Base-by-base conservation (phyloP, 1,140 invertebrate genomes). In the Eueides isabella region DNA sequence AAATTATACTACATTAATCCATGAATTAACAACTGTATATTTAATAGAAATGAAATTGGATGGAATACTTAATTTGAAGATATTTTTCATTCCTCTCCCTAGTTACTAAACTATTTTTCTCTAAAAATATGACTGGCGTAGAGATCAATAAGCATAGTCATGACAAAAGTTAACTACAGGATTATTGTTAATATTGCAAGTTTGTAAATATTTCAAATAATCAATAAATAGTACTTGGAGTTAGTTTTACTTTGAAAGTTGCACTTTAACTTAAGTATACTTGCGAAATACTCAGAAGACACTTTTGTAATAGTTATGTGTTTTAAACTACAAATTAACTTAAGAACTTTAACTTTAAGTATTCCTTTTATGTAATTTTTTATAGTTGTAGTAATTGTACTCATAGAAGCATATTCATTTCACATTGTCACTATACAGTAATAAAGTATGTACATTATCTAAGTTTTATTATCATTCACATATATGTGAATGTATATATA, bases 201-300 rank as follows among this genome's bases (percentile, higher is more conserved):
- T 14, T 2, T 55, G 48, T 55, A 55, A 55, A 23, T 44, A 44
- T 44, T 44, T 44, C 41, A 44, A 9, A 19, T 19, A 48, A 48
- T 19, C 35, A 38, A 38, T 38, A 38, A 55, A 55, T 55, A 55
- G 4, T 7, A 55, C 11, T 26, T 2, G 3, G 19, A 55, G 48
- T 19, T 7, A 23, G 11, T 55, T 55, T 55, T 55, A 55, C 48
- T 19, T n/a, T 26, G 11, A 55, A 55, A 55, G 2, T 55, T 26
- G 23, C 48, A 55, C 48, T 26, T 55, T 26, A 26, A 11, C 48
- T 55, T 12, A 1, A 55, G 23, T 26, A 55, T 26, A 55, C 48
- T 55, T 26, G 48, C 6, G 48, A 55, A 55, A 26, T 55, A 55
- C 48, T 55, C 48, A 55, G 26, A 55, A 55, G 48, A 55, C 48